A percentile compares a stretch with the other conserved stretches of the same genome.
These are phyloP conservation scores for Drosophila takahashii DNA, from an alignment of 1,140 invertebrate species.

Conservation along the genomic window DNA sequence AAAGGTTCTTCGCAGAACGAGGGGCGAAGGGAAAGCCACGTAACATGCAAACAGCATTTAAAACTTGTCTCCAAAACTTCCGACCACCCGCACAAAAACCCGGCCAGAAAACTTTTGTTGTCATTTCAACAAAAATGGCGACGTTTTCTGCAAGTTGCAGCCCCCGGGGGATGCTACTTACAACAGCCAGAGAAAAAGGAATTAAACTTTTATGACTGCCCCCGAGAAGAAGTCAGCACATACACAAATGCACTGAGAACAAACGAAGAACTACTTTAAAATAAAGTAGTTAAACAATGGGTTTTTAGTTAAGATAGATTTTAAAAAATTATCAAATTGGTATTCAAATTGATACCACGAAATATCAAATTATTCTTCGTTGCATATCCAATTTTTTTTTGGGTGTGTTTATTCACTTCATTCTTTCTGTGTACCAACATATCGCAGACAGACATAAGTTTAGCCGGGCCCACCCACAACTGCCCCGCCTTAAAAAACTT, in stretches of 20 bases:
- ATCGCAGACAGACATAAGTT: constrained; percentile 35
- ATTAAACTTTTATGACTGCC: constrained; percentile 70
- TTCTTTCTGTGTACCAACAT: background rate
- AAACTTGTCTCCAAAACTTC: constrained; percentile 70
- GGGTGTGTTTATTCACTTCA: no score
- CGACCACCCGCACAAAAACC: constrained; percentile 16
- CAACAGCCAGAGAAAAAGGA: constrained; percentile 42
- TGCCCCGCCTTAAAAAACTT: constrained; percentile 54
- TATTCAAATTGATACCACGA: no score
- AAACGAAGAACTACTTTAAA: background rate
- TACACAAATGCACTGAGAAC: background rate
- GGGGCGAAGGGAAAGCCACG: constrained; percentile 35
- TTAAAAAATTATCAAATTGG: no score
- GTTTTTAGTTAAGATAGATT: no score
- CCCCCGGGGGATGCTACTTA: constrained; percentile 70
- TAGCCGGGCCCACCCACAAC: background rate
- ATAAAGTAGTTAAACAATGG: no score
- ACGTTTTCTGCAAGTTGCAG: constrained; percentile 62
- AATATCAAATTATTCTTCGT: no score
- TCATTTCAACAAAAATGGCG: constrained; percentile 74
- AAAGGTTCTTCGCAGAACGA: constrained; percentile 25
- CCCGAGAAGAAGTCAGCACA: constrained; percentile 50
- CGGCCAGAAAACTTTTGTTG: constrained; percentile 71
- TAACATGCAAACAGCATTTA: constrained; percentile 81
- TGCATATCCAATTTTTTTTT: no score